A percentile compares a stretch with the other conserved stretches of the same genome.
These are phyloP conservation scores for Diachasmimorpha longicaudata DNA, from an alignment of 1,140 invertebrate species.

Conservation along the genomic window DNA sequence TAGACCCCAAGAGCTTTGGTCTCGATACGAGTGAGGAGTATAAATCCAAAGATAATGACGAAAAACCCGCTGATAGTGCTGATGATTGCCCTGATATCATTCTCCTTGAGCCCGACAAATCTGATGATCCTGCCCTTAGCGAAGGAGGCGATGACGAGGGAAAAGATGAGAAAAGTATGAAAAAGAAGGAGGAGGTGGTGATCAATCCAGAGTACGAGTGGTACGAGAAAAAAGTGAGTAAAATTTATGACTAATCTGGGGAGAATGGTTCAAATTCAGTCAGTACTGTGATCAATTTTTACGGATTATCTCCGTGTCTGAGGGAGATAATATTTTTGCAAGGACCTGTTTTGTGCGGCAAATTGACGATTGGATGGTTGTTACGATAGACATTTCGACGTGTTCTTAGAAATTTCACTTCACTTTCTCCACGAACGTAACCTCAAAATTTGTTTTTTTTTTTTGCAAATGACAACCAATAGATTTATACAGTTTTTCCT, in stretches of 20 bases:
- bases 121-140: not conserved
- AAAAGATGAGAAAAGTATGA: not conserved
- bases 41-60: not conserved
- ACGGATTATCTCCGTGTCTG: not conserved
- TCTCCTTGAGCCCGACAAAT: not conserved
- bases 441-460: too few species aligned
- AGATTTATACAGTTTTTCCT: too few species aligned
- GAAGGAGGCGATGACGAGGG: not conserved
- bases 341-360: too few species aligned
- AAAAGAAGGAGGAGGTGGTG: not conserved
- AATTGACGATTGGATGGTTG: too few species aligned
- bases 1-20: slow-evolving; percentile 38
- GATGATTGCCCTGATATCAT: not conserved
- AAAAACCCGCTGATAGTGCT: not conserved
- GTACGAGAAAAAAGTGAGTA: not conserved
- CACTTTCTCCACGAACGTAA: too few species aligned
- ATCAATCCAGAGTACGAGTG: not conserved
- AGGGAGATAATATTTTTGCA: not conserved
- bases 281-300: not conserved
- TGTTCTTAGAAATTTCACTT: too few species aligned
- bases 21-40: not conserved
- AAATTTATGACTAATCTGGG: too few species aligned
- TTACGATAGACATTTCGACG: too few species aligned
- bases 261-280: not conserved
- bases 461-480: too few species aligned